These are phyloP conservation scores for Aegypius monachus DNA, from an alignment of 2,113 vertebrate genomes.

Conservation along the genomic window DNA sequence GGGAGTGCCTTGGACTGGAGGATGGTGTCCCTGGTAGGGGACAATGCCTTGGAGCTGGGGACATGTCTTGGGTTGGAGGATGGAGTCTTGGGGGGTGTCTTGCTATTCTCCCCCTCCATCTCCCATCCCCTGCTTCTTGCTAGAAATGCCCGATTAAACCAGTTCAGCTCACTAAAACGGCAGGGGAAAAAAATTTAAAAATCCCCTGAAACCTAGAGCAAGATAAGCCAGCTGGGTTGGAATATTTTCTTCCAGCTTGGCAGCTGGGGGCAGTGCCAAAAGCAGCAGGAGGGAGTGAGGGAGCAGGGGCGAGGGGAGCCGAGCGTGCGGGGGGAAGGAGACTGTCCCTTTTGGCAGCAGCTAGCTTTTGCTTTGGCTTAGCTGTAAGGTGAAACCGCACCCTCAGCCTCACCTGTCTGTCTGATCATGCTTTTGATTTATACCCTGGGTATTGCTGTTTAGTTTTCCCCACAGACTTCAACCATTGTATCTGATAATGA, in stretches of 20 bases:
- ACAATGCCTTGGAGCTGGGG: not conserved
- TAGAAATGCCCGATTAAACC: not conserved
- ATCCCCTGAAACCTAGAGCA: not conserved
- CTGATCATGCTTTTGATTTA: not conserved
- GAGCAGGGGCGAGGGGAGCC: not conserved
- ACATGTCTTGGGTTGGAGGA: not conserved
- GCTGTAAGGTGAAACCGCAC: not conserved
- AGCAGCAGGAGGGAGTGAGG: not conserved
- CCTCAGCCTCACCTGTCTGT: not conserved
- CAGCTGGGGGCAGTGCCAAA: not conserved
- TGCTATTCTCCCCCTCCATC: not conserved
- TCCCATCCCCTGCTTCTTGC: not conserved
- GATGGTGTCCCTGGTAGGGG: not conserved
- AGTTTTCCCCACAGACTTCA: not conserved
- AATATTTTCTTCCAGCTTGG: not conserved
- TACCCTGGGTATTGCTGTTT: not conserved
- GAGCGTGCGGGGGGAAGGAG: not conserved
- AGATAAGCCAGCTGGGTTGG: not conserved
- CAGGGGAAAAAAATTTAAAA: not conserved
- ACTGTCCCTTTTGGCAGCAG: not conserved
- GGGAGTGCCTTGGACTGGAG: not conserved
- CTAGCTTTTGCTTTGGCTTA: not conserved
- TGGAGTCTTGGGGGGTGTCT: not conserved
- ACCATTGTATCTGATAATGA: not conserved
- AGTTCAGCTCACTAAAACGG: not conserved